Base-by-base conservation (phyloP, 2,113 vertebrate species). In the Callipepla squamata region DNA sequence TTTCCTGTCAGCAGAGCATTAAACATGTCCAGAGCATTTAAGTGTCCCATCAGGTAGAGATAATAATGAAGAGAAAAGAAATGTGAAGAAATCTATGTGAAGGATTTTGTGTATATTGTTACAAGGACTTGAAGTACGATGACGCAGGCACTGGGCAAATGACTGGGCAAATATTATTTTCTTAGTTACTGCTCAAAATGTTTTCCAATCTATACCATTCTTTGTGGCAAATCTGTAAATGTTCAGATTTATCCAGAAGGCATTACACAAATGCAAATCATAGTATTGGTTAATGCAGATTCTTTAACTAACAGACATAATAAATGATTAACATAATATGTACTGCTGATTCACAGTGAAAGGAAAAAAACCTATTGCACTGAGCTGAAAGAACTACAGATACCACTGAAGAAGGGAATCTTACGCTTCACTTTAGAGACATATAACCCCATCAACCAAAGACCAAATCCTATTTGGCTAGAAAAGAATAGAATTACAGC, bases 281-380 rank as follows among this genome's bases (percentile, higher is more conserved):
- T 38, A 53, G 17, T 69, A 58, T 11, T 12, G 22, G 53, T 53
- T 95, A 92, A 80, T 50, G 28, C 53, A 69, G 21, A 38, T 83
- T 82, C 55, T 69, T 17, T 80, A 94, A 85, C 53, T 26, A 85
- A 75, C 45, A 73, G 20, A 58, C 2, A 2, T 42, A 87, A 79
- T 59, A 91, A 87, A 88, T 57, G 83, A 92, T 61, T 84, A 51
- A 95, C 91, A 53, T 61, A 80, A 83, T 59, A 83, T 2, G 40
- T 62, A 80, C 45, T 82, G 75, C 50, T 93, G 82, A 89, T 83
- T 91, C 76, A 77, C 26, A 38, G 48, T 22, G 36, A 90, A 90
- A 51, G n/a, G 34, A 51, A 58, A 76, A 89, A 80, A 63, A 19
- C 6, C n/a, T 74, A 5, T 15, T 65, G 48, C 32, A 80, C 50